phyloP scores from a whole-genome alignment of 2,797 vertebrate species.

The Gadopsis bispinosus region DNA sequence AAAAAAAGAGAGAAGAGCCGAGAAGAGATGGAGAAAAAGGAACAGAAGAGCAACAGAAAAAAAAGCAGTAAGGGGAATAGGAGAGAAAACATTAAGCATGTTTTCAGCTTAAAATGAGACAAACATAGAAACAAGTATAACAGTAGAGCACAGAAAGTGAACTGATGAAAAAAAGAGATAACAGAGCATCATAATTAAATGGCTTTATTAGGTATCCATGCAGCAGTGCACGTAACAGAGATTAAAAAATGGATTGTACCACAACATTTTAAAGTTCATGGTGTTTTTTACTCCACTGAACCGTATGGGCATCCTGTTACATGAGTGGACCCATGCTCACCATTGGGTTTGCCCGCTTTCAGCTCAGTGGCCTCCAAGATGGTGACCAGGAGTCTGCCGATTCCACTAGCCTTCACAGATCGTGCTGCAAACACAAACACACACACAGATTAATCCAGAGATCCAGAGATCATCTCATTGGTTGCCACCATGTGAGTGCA shows the following conservation, averaged over 20 bases:
- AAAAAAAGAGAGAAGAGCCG: not conserved
- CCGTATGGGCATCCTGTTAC: not conserved
- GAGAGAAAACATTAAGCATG: too few relatives aligned
- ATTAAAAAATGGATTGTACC: slow-evolving; percentile 5
- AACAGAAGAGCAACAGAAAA: not conserved
- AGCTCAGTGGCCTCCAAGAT: slow-evolving; percentile 94
- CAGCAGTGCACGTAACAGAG: slow-evolving; percentile 3
- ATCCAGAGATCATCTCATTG: not conserved
- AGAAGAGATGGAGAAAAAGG: not conserved
- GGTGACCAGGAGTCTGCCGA: slow-evolving; percentile 94
- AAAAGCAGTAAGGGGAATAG: not conserved
- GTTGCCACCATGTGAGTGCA: not conserved
- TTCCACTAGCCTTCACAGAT: slow-evolving; percentile 91
- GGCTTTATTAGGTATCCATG: slow-evolving; percentile 1
- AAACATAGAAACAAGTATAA: not conserved
- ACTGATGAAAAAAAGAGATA: not conserved
- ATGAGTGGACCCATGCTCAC: slow-evolving; percentile 75
- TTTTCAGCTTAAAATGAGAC: not conserved
- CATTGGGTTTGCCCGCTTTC: slow-evolving; percentile 92
- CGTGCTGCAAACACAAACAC: slow-evolving; percentile 83
- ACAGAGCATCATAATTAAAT: not conserved
- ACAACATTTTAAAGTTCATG: not conserved
- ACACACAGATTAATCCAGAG: slow-evolving; percentile 13
- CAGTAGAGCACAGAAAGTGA: not conserved
- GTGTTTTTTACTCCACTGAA: slow-evolving; percentile 13